Evolutionary conservation across 2,797 vertebrate genomes (phyloP), one percentile per base, ranked within the genome.

Genomic region (Balearica regulorum): DNA sequence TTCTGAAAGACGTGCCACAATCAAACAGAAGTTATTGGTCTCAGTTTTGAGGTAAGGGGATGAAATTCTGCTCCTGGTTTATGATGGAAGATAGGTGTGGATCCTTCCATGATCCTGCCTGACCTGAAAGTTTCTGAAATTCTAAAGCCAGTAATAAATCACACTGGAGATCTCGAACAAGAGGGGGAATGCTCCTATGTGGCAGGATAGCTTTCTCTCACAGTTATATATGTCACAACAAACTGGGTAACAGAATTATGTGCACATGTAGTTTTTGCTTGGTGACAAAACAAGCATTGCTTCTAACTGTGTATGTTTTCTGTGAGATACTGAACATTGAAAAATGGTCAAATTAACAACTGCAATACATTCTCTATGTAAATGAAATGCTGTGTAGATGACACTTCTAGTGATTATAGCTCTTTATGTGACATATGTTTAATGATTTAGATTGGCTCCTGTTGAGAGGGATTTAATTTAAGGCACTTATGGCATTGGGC

Each of bases 391-490:
- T 66, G 62, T 51, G 65, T 31, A 37, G 91, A 71, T 0, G 2
- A 33, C 93, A 94, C 77, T 83, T 14, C 10, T 37, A 76, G 61
- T 89, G 94, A 94, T 93, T 68, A 62, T 43, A 83, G 88, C 81
- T 85, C 55, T 20, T 90, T 93, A 17, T 9, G 5, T 96, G 95
- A 91, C 93, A 94, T 95, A 92, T 85, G 86, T 69, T 92, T 95
- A 83, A 96, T 89, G 93, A 92, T 87, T 90, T 26, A 82, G 86
- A 96, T 93, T 96, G 97, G 95, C 87, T 97, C 90, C 93, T 91
- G 44, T 58, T 87, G 90, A 93, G 92, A 92, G 79, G 91, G 94
- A 93, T 97, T 97, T 94, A 19, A 97, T 95, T 93, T 96, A 97
- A 97, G 87, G 87, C 90, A 97, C 91, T 96, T 96, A 95, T 3